Evolutionary conservation across 35 echinoderm and acorn worm genomes (phyloP).

Genomic region (Ophioderma brevispina): DNA sequence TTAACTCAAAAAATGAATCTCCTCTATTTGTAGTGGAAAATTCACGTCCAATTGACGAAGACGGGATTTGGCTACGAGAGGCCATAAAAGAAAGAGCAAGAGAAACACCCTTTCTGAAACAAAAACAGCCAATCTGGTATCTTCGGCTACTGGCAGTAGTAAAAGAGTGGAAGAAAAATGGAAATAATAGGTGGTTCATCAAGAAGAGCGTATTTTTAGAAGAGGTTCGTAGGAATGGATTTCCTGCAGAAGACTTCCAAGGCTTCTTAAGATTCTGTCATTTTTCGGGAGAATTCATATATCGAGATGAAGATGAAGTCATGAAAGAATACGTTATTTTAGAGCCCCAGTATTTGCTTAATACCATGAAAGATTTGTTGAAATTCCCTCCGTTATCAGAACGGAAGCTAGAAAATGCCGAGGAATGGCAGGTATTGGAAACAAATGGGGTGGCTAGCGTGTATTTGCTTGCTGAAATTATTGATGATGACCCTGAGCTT

Average conservation of each 20-base stretch:
- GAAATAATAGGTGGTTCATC: neutral
- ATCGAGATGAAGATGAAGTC: slow-evolving; percentile 29
- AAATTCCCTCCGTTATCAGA: neutral
- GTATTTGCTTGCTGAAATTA: neutral
- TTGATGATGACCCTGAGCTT: neutral
- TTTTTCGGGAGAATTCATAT: slow-evolving; percentile 33
- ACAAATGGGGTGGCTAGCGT: neutral
- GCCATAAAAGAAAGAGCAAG: neutral
- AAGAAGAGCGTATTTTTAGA: neutral
- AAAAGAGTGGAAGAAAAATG: neutral
- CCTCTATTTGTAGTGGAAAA: slow-evolving; percentile 30
- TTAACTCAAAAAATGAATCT: neutral
- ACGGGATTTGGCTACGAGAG: neutral
- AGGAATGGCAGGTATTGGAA: slow-evolving; percentile 1
- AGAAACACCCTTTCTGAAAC: neutral
- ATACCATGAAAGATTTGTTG: slow-evolving; percentile 30
- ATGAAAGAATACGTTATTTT: slow-evolving; percentile 24
- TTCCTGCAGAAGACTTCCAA: neutral
- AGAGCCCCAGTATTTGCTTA: slow-evolving; percentile 11
- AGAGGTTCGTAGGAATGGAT: neutral
- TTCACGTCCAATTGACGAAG: slow-evolving; percentile 4
- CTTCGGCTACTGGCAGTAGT: neutral
- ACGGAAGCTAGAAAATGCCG: neutral
- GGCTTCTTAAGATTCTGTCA: neutral
- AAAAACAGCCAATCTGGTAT: slow-evolving; percentile 13